Conservation (phyloP, 2,797 vertebrate species). For the Sebastes oblongus region DNA sequence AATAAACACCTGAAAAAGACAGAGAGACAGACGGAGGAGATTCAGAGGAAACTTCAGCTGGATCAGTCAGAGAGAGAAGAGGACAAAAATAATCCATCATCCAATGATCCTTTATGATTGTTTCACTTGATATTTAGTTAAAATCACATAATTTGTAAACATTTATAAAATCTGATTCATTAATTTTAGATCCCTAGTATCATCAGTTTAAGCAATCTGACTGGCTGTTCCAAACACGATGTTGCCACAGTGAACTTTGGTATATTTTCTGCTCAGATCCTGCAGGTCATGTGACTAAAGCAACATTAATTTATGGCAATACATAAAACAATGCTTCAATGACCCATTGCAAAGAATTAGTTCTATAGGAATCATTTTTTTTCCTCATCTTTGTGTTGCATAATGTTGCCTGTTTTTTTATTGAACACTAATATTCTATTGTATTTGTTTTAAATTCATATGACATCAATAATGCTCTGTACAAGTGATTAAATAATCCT, state of each 20-base stretch:
- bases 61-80: neutral
- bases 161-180: no score
- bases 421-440: no score
- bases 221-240: fast-evolving
- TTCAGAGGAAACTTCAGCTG: neutral
- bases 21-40: neutral
- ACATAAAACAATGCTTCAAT: no score
- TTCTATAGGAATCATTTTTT: neutral
- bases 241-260: no score
- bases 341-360: neutral
- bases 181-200: fast-evolving
- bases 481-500: no score
- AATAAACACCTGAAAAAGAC: neutral
- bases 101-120: neutral
- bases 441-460: no score
- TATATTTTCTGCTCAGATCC: no score
- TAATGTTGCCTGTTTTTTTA: neutral
- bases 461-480: no score
- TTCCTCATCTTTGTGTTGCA: neutral
- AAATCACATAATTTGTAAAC: no score
- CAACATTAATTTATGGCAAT: no score
- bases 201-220: neutral
- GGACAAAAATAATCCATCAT: neutral
- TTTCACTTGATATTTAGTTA: no score
- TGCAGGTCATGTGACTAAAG: no score